These are phyloP conservation scores for Polymixis lichenea DNA, from an alignment of 2,888 invertebrate species.

Conservation along the genomic window DNA sequence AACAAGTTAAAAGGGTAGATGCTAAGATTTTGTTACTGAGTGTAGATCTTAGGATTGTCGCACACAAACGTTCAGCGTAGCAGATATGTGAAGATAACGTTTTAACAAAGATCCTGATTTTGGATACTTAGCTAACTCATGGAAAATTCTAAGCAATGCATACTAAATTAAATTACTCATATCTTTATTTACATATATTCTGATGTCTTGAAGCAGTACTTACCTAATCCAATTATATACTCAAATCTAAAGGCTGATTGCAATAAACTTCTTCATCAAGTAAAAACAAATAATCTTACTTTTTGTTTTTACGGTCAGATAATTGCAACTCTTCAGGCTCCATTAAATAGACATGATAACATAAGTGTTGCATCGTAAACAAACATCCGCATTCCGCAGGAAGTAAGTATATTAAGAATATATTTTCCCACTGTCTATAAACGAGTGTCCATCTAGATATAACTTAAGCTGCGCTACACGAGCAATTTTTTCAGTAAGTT, in stretches of 20 bases:
- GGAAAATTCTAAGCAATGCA: too few relatives aligned
- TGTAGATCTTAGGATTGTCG: not conserved
- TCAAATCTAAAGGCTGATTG: not conserved
- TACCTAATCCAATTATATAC: too few relatives aligned
- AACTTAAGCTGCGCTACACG: slow-evolving; percentile 6
- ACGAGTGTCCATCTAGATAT: slow-evolving; percentile 37
- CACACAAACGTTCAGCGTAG: not conserved
- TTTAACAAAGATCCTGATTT: not conserved
- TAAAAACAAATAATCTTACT: too few relatives aligned
- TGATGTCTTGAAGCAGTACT: not conserved
- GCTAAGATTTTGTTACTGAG: not conserved
- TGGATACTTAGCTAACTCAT: too few relatives aligned
- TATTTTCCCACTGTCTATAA: slow-evolving; percentile 46
- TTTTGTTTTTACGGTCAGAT: too few relatives aligned
- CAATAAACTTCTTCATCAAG: slow-evolving; percentile 12
- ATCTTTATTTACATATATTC: not conserved
- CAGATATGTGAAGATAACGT: not conserved
- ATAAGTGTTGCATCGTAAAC: slow-evolving; percentile 34
- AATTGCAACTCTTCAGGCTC: slow-evolving; percentile 42
- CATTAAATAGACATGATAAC: slow-evolving; percentile 30
- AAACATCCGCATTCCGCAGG: slow-evolving; percentile 32
- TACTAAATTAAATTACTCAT: too few relatives aligned
- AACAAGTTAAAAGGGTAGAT: slow-evolving; percentile 1
- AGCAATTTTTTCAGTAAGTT: not conserved
- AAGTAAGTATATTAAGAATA: slow-evolving; percentile 36